Percentiles rank a stretch among this genome's conserved stretches.
Conservation (phyloP, 2,113 vertebrate species). For the Hemiprocne comata region DNA sequence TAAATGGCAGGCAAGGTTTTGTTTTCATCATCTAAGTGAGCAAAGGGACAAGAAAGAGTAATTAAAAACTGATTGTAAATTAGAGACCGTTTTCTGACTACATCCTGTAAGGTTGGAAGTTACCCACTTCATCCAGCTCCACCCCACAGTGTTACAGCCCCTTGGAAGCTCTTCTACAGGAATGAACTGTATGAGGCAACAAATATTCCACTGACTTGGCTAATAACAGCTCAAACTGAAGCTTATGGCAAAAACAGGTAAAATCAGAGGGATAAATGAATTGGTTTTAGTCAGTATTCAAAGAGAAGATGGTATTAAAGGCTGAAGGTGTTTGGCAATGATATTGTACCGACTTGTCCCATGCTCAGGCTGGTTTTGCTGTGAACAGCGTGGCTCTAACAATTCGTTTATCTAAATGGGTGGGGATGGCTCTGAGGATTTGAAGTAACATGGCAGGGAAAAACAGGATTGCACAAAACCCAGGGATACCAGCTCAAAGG, state of each 20-base stretch:
- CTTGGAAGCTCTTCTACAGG: not conserved
- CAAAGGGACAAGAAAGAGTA: not conserved
- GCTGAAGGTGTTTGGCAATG: not conserved
- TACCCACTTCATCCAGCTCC: not conserved
- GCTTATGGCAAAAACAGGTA: fast-evolving
- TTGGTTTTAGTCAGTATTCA: not conserved
- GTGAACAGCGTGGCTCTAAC: not conserved
- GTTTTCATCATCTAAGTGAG: not conserved
- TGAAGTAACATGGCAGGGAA: not conserved
- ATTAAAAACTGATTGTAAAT: not conserved
- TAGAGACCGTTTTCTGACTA: not conserved
- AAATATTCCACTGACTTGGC: not conserved
- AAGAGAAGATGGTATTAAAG: not conserved
- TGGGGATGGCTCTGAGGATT: not conserved
- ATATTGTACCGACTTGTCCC: not conserved
- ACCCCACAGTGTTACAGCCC: not conserved
- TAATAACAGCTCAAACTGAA: not conserved
- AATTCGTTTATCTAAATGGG: not conserved
- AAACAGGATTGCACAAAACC: not conserved
- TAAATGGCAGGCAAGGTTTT: not conserved
- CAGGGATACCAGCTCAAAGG: not conserved
- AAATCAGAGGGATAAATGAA: not conserved
- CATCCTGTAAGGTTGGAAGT: fast-evolving
- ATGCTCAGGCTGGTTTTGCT: not conserved
- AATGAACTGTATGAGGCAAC: not conserved